These are phyloP conservation scores for Araneus ventricosus DNA, from an alignment of 1,140 invertebrate genomes.

Conservation along the genomic window DNA sequence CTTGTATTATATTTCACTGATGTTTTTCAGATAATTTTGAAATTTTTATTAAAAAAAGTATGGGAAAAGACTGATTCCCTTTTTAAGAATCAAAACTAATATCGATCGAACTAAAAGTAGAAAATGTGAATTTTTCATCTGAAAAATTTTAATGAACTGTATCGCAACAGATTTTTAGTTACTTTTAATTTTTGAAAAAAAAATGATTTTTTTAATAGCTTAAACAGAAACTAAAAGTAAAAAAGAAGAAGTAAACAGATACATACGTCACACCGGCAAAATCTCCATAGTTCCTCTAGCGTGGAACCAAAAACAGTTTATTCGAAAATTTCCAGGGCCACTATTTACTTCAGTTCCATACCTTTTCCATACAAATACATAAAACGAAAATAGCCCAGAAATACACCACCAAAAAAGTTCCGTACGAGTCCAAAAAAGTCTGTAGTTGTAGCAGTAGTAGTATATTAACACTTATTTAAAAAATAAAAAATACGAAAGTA, in stretches of 20 bases:
- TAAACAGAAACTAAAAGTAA: not conserved
- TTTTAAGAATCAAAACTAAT: too few relatives aligned
- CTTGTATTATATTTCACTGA: too few relatives aligned
- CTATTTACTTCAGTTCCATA: not conserved
- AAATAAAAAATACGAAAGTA: not conserved
- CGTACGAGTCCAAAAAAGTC: not conserved
- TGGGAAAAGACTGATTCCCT: too few relatives aligned
- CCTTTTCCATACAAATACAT: not conserved
- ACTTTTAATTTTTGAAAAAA: not conserved
- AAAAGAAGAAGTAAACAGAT: not conserved
- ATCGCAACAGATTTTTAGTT: not conserved
- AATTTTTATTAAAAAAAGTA: too few relatives aligned
- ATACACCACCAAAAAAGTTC: not conserved
- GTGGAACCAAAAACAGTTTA: not conserved
- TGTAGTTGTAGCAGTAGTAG: too few relatives aligned
- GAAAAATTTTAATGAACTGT: not conserved
- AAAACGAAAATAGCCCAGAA: not conserved
- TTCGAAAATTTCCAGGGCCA: not conserved
- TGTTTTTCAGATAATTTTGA: too few relatives aligned
- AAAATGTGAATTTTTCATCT: not conserved
- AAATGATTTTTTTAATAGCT: not conserved
- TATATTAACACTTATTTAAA: too few relatives aligned
- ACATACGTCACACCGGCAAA: slow-evolving; percentile 19
- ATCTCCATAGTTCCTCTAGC: slow-evolving; percentile 14
- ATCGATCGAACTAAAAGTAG: too few relatives aligned